Base-by-base conservation (phyloP, 92 coral and sea anemone species). In the Zoanthus sansibaricus region DNA sequence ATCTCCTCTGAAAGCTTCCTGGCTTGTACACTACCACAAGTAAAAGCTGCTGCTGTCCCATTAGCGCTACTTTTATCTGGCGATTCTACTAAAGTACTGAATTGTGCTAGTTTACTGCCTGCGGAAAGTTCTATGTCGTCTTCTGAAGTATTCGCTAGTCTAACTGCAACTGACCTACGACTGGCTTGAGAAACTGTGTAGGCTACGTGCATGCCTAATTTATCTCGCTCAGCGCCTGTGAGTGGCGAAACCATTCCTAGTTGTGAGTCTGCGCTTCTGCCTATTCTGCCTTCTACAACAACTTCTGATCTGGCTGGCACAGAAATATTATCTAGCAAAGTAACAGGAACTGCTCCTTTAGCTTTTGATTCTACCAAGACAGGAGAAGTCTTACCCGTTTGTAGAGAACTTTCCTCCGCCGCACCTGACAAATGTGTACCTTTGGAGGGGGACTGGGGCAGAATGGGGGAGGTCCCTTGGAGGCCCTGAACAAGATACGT, bases 1-100 rank as follows among this genome's bases (percentile, higher is more conserved):
- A 88, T 88, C 79, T 88, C 71, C 61, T 88, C 72, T n/a, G 90
- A 47, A 66, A 87, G n/a, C 51, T 46, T 61, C 9, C 71, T 58
- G 45, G 75, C 59, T 5, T 30, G 20, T 56, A 86, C 59, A 33
- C 83, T 75, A 44, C 69, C 72, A 62, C 83, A 85, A 16, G 52
- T 77, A 77, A 59, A 42, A 86, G n/a, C 46, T 31, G 75, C 46
- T n/a, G 20, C 59, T 54, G 48, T 12, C 32, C 32, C 37, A 52
- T 15, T 54, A 16, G 9, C 44, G 16, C 44, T 67, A 30, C 46
- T 46, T 68, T 7, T 33, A 49, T 54, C 49, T 71, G 82, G 47
- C 18, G 78, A 51, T 42, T 80, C 71, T 45, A 82, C 82, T 69
- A 88, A 75, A 45, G 32, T 72, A 17, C 82, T 71, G 48, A 88